Percentiles rank a stretch among this genome's conserved stretches.
These are phyloP conservation scores for Dolichopus griseipennis DNA, from an alignment of 2,888 invertebrate species.

Conservation along the genomic window DNA sequence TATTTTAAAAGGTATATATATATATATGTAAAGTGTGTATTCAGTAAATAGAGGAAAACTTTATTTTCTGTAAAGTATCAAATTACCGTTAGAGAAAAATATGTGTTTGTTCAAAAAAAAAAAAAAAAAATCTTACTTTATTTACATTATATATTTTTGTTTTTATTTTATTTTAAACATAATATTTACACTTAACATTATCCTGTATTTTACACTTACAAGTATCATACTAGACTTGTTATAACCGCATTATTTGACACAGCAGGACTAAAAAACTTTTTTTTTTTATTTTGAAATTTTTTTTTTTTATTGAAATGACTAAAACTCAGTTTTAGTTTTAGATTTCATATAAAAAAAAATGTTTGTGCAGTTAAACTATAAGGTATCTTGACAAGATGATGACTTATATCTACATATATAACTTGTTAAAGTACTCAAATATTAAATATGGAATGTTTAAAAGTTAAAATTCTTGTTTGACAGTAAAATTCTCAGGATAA, in stretches of 20 bases:
- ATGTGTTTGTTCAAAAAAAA: not conserved
- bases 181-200: not conserved
- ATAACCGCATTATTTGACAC: not conserved
- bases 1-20: not conserved
- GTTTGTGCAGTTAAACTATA: too few relatives aligned
- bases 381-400: too few relatives aligned
- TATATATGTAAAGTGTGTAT: not conserved
- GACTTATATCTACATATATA: too few relatives aligned
- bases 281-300: too few relatives aligned
- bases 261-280: not conserved
- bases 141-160: too few relatives aligned
- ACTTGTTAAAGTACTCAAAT: too few relatives aligned
- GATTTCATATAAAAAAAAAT: not conserved
- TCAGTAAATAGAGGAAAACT: not conserved
- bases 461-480: too few relatives aligned
- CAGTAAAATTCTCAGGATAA: too few relatives aligned
- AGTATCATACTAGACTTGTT: not conserved
- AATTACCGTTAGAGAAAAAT: not conserved
- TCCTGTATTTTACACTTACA: not conserved
- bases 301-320: not conserved
- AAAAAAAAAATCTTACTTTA: not conserved
- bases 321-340: not conserved
- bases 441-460: too few relatives aligned
- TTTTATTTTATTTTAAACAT: too few relatives aligned
- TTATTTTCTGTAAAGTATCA: conserved; percentile 3